These are phyloP conservation scores for Papilio helenus DNA, from an alignment of 1,140 invertebrate genomes.

Conservation along the genomic window DNA sequence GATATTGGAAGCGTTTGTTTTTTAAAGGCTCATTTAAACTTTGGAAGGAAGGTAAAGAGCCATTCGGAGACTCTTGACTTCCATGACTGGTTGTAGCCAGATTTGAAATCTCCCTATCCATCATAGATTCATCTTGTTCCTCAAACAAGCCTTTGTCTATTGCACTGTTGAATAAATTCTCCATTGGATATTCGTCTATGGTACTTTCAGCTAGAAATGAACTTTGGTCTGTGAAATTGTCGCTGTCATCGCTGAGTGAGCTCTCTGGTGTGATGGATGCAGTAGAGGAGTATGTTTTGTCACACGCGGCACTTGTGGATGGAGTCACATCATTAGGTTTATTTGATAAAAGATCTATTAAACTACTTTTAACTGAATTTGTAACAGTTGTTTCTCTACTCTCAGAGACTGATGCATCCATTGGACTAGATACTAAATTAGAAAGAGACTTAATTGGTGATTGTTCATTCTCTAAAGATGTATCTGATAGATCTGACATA, in stretches of 20 bases:
- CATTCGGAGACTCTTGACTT: slow-evolving; percentile 63
- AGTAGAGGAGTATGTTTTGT: slow-evolving; percentile 64
- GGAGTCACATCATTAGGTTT: slow-evolving; percentile 64
- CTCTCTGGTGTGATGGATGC: slow-evolving; percentile 70
- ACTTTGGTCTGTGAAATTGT: slow-evolving; percentile 76
- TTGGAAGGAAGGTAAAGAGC: slow-evolving; percentile 72
- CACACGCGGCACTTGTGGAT: slow-evolving; percentile 64
- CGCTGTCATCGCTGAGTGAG: slow-evolving; percentile 72
- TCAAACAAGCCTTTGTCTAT: slow-evolving; percentile 77
- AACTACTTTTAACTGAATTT: slow-evolving; percentile 72
- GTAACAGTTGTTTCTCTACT: slow-evolving; percentile 58
- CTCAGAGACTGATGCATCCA: slow-evolving; percentile 77
- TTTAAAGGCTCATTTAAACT: slow-evolving; percentile 79
- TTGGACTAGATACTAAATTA: slow-evolving; percentile 85
- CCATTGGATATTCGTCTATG: slow-evolving; percentile 80
- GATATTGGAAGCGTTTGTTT: slow-evolving; percentile 80
- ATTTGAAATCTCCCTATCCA: slow-evolving; percentile 79
- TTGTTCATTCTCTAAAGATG: slow-evolving; percentile 78
- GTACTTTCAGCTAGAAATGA: slow-evolving; percentile 78
- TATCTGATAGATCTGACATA: slow-evolving; percentile 66
- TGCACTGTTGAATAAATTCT: slow-evolving; percentile 79
- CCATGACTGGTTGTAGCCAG: slow-evolving; percentile 76
- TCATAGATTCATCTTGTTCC: slow-evolving; percentile 74
- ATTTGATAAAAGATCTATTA: slow-evolving; percentile 73
- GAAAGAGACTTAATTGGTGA: slow-evolving; percentile 86